Conservation (phyloP, 2,113 vertebrate species). For the Eleginops maclovinus region DNA sequence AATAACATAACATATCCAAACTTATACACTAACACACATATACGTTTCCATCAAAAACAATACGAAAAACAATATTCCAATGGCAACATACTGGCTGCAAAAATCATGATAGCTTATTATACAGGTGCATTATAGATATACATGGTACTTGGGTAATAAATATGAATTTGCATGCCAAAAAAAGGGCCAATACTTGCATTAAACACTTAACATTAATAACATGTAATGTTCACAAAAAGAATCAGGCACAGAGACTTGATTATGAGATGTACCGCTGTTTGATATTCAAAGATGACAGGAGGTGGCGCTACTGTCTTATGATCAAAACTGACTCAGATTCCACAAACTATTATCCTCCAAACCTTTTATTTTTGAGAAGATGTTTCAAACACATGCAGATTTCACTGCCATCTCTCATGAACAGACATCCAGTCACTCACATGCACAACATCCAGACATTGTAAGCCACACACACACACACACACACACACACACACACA, state of each 20-base stretch:
- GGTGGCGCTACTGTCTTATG: slow-evolving; percentile 55
- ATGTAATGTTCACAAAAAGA: background rate
- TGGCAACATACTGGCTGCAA: background rate
- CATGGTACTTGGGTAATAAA: background rate
- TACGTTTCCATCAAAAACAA: background rate
- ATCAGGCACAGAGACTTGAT: background rate
- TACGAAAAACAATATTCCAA: background rate
- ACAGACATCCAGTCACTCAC: slow-evolving; percentile 14
- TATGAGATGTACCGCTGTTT: background rate
- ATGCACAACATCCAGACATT: slow-evolving; percentile 7
- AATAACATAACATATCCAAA: no score
- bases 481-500: slow-evolving; percentile 3
- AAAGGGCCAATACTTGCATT: background rate
- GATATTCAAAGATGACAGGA: slow-evolving; percentile 38
- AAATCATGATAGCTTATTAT: background rate
- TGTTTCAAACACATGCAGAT: slow-evolving; percentile 23
- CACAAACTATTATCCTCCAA: slow-evolving; percentile 1
- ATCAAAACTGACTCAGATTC: background rate
- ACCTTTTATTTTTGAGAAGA: background rate
- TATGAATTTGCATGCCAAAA: background rate
- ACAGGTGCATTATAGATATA: background rate
- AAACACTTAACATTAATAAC: background rate
- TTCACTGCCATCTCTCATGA: slow-evolving; percentile 3
- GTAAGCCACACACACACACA: background rate
- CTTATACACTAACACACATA: no score